Conservation (phyloP, 1,140 invertebrate species). For the Neodiprion lecontei region DNA sequence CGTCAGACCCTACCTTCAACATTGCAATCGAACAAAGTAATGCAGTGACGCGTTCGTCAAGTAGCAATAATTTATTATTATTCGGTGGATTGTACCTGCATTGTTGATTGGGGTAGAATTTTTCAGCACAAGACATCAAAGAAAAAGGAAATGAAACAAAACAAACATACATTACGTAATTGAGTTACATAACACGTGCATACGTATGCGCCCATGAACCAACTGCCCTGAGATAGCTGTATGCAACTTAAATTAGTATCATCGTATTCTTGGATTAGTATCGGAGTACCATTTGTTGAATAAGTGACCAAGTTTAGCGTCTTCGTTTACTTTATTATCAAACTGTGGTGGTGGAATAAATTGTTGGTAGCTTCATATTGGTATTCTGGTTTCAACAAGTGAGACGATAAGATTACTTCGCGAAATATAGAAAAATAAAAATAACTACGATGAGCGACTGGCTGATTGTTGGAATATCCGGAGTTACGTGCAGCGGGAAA, state of each 20-base stretch:
- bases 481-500: slow-evolving; percentile 83
- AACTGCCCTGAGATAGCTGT: no score
- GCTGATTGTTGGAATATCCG: slow-evolving; percentile 77
- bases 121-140: slow-evolving; percentile 4
- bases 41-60: neutral
- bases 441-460: slow-evolving; percentile 59
- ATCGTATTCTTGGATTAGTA: neutral
- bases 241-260: no score
- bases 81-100: no score
- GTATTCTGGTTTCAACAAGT: neutral
- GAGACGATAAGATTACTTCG: neutral
- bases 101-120: neutral
- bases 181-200: no score
- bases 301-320: neutral
- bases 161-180: no score
- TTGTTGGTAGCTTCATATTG: neutral
- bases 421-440: slow-evolving; percentile 13
- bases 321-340: neutral
- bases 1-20: slow-evolving; percentile 51
- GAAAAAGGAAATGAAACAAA: slow-evolving; percentile 28
- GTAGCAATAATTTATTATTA: no score
- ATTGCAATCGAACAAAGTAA: slow-evolving; percentile 17
- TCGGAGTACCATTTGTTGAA: neutral
- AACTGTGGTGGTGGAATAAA: neutral
- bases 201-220: no score